Evolutionary conservation across 2,888 invertebrate species (phyloP), one percentile per base, ranked within the genome.

Genomic region (Patella ulyssiponensis): DNA sequence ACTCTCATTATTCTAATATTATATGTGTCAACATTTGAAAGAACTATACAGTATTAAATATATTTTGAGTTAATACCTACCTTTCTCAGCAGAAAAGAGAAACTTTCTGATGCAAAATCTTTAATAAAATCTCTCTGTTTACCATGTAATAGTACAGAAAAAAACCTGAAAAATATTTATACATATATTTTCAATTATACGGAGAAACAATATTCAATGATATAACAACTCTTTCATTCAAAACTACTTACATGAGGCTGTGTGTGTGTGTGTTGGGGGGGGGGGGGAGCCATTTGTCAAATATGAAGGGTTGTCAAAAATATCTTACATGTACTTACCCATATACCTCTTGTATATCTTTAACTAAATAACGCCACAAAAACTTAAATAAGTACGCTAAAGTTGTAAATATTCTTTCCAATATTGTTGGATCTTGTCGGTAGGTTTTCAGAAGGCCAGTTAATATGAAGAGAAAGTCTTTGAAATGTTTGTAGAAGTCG

Each of bases 71-170:
- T 44, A 44, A 44, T 44, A 44, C 79, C 81, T 73, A 92, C 91
- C 89, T 92, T 92, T 83, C 98, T 93, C 3, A 97, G 96, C 1
- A 99, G 95, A 93, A 97, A 98, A 0, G 98, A 96, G 93, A 98
- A 98, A 92, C 97, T 96, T 92, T 98, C 98, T 0, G 97, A 97
- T 5, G 98, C 97, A 94, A 98, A 99, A 88, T 95, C 95, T 84
- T 96, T 95, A 33, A 98, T 95, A 89, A 97, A 97, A 81, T 94
- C 94, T 44, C 96, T 96, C 86, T 95, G 94, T n/a, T 93, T 93
- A 75, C 95, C 95, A 85, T 95, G 95, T 58, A 98, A 91, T 7
- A 98, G 92, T 0, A 96, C 96, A 56, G 89, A 86, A 72, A 90
- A 91, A 73, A 89, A 85, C n/a, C 91, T 91, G 83, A 44, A 78